A percentile compares a stretch with the other conserved stretches of the same genome.
These are phyloP conservation scores for Ips typographus DNA, from an alignment of 1,140 invertebrate genomes.

Conservation along the genomic window DNA sequence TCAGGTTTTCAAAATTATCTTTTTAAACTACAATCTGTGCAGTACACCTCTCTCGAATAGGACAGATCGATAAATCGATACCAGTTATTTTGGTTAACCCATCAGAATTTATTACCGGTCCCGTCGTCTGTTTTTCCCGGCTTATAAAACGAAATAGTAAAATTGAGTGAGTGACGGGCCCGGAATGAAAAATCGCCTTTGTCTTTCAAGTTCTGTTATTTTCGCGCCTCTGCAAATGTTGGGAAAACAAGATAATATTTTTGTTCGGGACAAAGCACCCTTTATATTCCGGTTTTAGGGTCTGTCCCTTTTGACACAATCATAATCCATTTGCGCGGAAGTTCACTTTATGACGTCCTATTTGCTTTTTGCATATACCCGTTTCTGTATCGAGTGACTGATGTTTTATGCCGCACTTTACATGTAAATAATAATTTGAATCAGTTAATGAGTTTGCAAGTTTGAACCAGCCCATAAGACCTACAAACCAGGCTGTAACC, in stretches of 20 bases:
- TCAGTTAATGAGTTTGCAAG: too few species aligned
- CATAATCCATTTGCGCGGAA: constrained; percentile 25
- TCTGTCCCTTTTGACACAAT: constrained; percentile 24
- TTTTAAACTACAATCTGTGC: too few species aligned
- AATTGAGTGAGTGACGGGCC: constrained; percentile 34
- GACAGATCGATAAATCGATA: background rate
- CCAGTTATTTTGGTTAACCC: constrained; percentile 10
- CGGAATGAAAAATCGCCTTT: constrained; percentile 33
- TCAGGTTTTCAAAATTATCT: too few species aligned
- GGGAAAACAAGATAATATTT: constrained; percentile 35
- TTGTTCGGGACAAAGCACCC: constrained; percentile 24
- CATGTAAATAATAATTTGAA: too few species aligned
- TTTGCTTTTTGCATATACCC: constrained; percentile 4
- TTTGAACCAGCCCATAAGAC: too few species aligned
- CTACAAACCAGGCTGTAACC: too few species aligned
- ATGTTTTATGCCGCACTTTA: too few species aligned
- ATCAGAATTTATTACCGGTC: constrained; percentile 23
- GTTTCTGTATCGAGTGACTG: background rate
- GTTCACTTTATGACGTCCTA: constrained; percentile 19
- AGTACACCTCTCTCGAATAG: too few species aligned
- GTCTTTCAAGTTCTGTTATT: constrained; percentile 36
- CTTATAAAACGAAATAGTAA: constrained; percentile 31
- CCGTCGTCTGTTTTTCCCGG: constrained; percentile 15
- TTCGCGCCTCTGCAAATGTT: constrained; percentile 27
- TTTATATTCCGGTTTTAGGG: constrained; percentile 24